Conservation (phyloP, 2,888 invertebrate species). For the Catocala fraxini region DNA sequence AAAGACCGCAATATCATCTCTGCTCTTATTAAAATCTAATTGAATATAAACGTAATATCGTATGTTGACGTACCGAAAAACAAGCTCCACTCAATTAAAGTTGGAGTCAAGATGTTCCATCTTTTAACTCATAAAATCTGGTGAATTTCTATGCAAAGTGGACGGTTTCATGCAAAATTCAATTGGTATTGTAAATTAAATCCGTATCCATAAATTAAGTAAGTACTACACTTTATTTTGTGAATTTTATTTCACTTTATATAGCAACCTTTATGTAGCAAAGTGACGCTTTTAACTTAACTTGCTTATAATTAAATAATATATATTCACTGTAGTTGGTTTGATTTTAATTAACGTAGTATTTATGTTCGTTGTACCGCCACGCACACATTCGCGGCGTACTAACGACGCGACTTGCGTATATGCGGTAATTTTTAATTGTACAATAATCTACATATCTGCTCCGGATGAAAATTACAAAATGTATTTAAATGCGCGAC, state of each 20-base stretch:
- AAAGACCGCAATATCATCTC: too few species aligned
- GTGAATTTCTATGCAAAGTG: slow-evolving; percentile 10
- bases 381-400: too few species aligned
- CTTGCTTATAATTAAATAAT: background rate
- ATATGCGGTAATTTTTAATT: too few species aligned
- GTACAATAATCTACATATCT: background rate
- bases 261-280: background rate
- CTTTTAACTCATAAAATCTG: slow-evolving; percentile 9
- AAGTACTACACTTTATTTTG: background rate
- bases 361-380: background rate
- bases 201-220: slow-evolving; percentile 9
- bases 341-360: too few species aligned
- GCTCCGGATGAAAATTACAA: slow-evolving; percentile 1
- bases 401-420: too few species aligned
- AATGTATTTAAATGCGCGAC: background rate
- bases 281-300: background rate
- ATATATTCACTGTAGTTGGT: too few species aligned
- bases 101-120: background rate
- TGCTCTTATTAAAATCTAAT: too few species aligned
- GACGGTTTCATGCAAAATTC: slow-evolving; percentile 10
- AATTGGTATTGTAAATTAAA: slow-evolving; percentile 10
- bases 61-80: background rate
- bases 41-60: too few species aligned
- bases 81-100: background rate
- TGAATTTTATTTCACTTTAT: background rate